Base-by-base conservation (phyloP, 2,113 vertebrate species). In the Misgurnus anguillicaudatus region DNA sequence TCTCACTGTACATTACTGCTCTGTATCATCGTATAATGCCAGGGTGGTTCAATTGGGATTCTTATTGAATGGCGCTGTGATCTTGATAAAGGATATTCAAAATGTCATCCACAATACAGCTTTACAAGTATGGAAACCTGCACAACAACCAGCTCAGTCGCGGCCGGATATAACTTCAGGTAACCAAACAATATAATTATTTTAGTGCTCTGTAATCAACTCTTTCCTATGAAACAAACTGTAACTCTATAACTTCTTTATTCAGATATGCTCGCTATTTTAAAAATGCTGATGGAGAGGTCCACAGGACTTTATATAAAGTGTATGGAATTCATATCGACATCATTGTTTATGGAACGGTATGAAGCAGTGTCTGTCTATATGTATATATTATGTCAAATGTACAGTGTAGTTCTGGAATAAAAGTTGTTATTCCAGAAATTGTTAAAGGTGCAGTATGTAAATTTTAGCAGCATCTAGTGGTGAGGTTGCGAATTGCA, bases 31-130 rank as follows among this genome's bases (percentile, higher is more conserved):
- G 45, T 74, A 21, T 74, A 63, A 14, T 48, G 13, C 36, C 82
- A 98, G 97, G 97, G 96, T 1, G 96, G 94, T 66, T 94, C 95
- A 68, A 94, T 98, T 82, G 93, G 94, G 78, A 92, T 98, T 85
- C 87, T 94, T 86, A 96, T 98, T 4, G 87, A 94, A 47, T 98
- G 97, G 97, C 78, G 94, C 86, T 98, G 96, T 90, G 94, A 98
- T 86, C 93, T 98, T 38, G 97, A 98, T 88, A 94, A 89, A 89
- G 90, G 86, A 0, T 82, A 91, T 66, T 94, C 94, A 8, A 63
- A 89, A 57, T 98, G 97, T 84, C 87, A 94, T 74, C 96, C 96
- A 60, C 87, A 79, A 60, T 98, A 98, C 88, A 88, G 87, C 73
- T 98, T 98, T 85, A 93, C 53, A 71, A 95, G 96, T 6, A 91